Percentiles rank a stretch among this genome's conserved stretches.
These are phyloP conservation scores for Platygyra sinensis DNA, from an alignment of 64 coral and sea anemone species.

Conservation along the genomic window DNA sequence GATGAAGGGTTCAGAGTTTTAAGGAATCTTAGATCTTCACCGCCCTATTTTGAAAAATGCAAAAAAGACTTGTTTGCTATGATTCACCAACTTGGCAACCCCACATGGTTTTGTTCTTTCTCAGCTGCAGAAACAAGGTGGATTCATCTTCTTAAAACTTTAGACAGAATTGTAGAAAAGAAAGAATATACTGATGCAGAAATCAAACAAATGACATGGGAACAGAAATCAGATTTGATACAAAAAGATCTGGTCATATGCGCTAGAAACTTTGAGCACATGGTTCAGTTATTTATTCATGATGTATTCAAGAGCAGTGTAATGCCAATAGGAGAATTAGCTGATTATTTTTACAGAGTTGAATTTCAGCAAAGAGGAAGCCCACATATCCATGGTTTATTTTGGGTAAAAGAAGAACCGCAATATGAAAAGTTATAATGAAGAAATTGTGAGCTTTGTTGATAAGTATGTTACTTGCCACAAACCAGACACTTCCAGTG, in stretches of 20 bases:
- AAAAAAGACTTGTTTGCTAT: slow-evolving; percentile 78
- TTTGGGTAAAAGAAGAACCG: slow-evolving; percentile 26
- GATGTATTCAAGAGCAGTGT: slow-evolving; percentile 14
- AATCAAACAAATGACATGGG: slow-evolving; percentile 10
- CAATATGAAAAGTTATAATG: slow-evolving; percentile 26
- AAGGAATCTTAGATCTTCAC: slow-evolving; percentile 53
- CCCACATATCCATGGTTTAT: slow-evolving; percentile 39
- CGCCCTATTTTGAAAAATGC: slow-evolving; percentile 53
- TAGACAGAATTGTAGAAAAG: slow-evolving; percentile 36
- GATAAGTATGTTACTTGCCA: slow-evolving; percentile 50
- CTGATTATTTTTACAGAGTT: slow-evolving; percentile 27
- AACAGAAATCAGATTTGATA: slow-evolving; percentile 33
- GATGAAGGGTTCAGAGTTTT: slow-evolving; percentile 66
- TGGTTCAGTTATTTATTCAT: slow-evolving; percentile 39
- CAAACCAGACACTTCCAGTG: background rate
- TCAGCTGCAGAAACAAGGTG: slow-evolving; percentile 74
- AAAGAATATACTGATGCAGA: slow-evolving; percentile 19
- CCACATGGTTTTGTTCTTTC: slow-evolving; percentile 75
- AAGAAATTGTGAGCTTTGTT: slow-evolving; percentile 37
- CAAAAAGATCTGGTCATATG: slow-evolving; percentile 38
- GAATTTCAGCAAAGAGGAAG: slow-evolving; percentile 35
- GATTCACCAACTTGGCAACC: slow-evolving; percentile 47
- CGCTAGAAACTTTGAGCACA: slow-evolving; percentile 52
- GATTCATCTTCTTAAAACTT: slow-evolving; percentile 48
- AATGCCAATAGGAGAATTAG: slow-evolving; percentile 30